Base-by-base conservation (phyloP, 2,888 invertebrate genomes). In the Sisyra terminalis region DNA sequence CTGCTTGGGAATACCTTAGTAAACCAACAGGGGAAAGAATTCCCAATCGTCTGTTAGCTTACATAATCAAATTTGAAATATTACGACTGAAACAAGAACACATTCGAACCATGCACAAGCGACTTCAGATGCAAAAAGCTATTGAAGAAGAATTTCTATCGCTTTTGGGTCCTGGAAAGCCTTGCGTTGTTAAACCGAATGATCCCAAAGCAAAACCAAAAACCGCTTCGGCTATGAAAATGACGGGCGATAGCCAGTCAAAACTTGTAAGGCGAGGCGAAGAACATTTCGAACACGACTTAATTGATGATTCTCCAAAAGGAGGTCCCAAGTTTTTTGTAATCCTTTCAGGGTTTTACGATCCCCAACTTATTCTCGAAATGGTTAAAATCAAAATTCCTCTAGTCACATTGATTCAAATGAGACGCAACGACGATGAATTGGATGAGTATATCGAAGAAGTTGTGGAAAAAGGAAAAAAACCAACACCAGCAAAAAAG, bases 291-390 rank as follows among this genome's bases (percentile, higher is more conserved):
- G 52, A 55, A 36, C 46, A 44, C 6, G 45, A 49, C 1, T 54
- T 50, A 42, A 43, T 55, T 3, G 54, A 55, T 29, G 60, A 60
- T 36, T 52, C 53, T 3, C 57, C 60, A 0, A 6, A 46, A 7
- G 46, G 53, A 3, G 58, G 58, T 29, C 57, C 59, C 1, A 48
- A 57, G 39, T 47, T 60, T 16, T 61, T 56, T 43, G 42, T 61
- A 18, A 50, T 57, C 7, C 47, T 61, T 1, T 54, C 55, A 1
- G 57, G 56, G 3, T 57, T 61, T 45, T 30, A 43, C 38, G 14
- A 43, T 15, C 13, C 31, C 16, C 15, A 30, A 11, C 13, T 43
- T 5, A 29, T 43, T 6, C n/a, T 29, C n/a, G 30, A 37, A 11
- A 10, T 43, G 16, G 10, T 43, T 10, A 17, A 30, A 15, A 29